These are phyloP conservation scores for Epicampocera succincta DNA, from an alignment of 2,888 invertebrate genomes.

Conservation along the genomic window DNA sequence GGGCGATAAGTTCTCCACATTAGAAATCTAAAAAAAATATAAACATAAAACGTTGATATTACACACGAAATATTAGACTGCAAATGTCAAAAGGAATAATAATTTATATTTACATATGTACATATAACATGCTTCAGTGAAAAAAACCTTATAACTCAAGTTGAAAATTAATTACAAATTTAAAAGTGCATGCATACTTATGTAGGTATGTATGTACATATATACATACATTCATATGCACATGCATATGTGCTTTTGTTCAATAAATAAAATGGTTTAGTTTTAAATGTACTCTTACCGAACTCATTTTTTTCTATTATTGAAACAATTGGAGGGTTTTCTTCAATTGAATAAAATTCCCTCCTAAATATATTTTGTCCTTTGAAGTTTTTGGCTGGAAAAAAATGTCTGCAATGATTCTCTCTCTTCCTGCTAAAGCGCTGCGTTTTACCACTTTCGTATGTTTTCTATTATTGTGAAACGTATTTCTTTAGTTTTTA, in stretches of 20 bases:
- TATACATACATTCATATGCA: too few species aligned
- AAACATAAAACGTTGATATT: too few species aligned
- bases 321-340: background rate
- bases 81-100: too few species aligned
- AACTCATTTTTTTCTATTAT: constrained; percentile 43
- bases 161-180: too few species aligned
- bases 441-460: constrained; percentile 21
- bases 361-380: constrained; percentile 17
- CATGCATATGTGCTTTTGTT: too few species aligned
- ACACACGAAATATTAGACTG: too few species aligned
- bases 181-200: too few species aligned
- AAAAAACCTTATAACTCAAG: too few species aligned
- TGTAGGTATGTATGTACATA: too few species aligned
- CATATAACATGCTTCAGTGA: too few species aligned
- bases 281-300: constrained; percentile 22
- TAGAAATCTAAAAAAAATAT: constrained; percentile 86
- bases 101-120: too few species aligned
- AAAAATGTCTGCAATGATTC: constrained; percentile 23
- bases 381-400: background rate
- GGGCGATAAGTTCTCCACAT: constrained; percentile 97
- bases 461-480: constrained; percentile 8
- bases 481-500: background rate
- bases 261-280: too few species aligned
- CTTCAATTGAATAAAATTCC: constrained; percentile 8
- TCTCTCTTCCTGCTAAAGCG: constrained; percentile 6